phyloP scores from a whole-genome alignment of 1,140 invertebrate species.

The Rhizoglyphus robini region DNA sequence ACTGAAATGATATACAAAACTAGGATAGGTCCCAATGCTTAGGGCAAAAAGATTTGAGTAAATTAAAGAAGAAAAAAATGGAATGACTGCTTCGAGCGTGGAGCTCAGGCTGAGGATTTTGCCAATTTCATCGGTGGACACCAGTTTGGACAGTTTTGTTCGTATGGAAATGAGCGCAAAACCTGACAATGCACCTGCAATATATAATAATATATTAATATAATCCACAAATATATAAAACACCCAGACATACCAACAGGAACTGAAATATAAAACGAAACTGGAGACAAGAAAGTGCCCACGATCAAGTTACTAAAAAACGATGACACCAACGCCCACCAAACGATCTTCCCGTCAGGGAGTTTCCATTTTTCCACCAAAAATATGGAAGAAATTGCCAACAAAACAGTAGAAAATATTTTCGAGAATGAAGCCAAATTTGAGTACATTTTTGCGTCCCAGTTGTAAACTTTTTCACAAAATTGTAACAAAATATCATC shows the following conservation, averaged over 20 bases:
- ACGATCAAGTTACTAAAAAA: neutral
- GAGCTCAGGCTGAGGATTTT: neutral
- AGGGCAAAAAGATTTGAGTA: neutral
- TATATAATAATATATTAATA: too few species aligned
- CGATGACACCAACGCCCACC: neutral
- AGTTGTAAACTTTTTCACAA: constrained; percentile 2
- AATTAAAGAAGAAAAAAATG: neutral
- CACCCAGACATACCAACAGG: too few species aligned
- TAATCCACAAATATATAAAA: too few species aligned
- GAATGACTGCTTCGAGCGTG: neutral
- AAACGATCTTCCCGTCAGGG: neutral
- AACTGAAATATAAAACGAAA: neutral
- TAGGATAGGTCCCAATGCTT: neutral
- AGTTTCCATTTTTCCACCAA: neutral
- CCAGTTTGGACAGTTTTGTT: neutral
- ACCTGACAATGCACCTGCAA: neutral
- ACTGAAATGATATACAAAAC: neutral
- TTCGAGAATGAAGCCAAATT: neutral
- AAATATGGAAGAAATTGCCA: neutral
- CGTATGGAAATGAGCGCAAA: neutral
- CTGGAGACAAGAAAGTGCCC: neutral
- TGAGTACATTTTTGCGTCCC: neutral
- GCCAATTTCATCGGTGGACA: neutral
- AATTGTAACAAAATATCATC: neutral
- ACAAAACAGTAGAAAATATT: neutral